Evolutionary conservation across 2,797 vertebrate species (phyloP), one percentile per base, ranked within the genome.

Genomic region (Calcarius lapponicus): DNA sequence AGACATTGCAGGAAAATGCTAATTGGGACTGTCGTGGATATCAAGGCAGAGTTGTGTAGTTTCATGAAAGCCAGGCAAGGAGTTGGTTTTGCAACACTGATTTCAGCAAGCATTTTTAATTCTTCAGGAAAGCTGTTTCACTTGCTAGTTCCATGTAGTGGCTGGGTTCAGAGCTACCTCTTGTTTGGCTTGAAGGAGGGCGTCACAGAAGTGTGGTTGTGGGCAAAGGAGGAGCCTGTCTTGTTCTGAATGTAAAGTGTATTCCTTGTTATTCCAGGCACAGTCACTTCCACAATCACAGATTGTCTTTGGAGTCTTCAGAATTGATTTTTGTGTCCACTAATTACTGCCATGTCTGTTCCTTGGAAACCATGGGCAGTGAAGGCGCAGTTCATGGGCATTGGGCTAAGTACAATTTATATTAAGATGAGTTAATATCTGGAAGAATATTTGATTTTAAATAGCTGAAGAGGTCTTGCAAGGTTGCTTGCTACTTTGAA

Each of bases 291-390:
- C 66, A 69, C 67, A 60, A 51, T 93, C 67, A 48, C 73, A 88
- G 86, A 70, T 38, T 95, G 80, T 79, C 45, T 94, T 93, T 79
- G 81, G 73, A 92, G 66, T 94, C 71, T 60, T 84, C 83, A 70
- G 61, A 72, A 76, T 72, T 81, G 56, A 70, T 87, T 95, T 93
- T 92, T 48, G 70, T 93, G 82, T 70, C 88, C 70, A 34, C 79
- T 88, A 95, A 84, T 94, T 92, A 70, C 53, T 81, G 40, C 80
- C 15, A 17, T 61, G 24, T 48, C 87, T 83, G 53, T 57, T 91
- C 42, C 75, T 93, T 90, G 83, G 92, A 92, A 92, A 80, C 66
- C 48, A 29, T 29, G 73, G 71, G 14, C 64, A 73, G 51, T 43
- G 62, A 80, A 92, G 34, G 20, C 0, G 0, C 62, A n/a, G 61